These are phyloP conservation scores for Trachelus stipa DNA, from an alignment of 2,888 invertebrate genomes.

Conservation along the genomic window DNA sequence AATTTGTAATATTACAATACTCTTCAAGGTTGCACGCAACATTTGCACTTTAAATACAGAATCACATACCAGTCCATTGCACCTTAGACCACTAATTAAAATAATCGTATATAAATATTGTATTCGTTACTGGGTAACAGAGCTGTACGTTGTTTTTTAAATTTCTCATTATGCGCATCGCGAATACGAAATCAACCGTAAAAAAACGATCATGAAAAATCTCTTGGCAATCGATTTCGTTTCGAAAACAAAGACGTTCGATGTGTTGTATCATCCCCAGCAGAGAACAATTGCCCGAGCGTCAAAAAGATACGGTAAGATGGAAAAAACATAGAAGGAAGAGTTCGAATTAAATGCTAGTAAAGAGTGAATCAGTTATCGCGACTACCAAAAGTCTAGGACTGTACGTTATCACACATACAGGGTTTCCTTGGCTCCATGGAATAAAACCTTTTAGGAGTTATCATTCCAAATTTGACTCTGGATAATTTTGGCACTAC, in stretches of 20 bases:
- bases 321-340: not conserved
- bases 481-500: slow-evolving; percentile 73
- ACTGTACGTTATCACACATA: not conserved
- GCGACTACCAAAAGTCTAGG: not conserved
- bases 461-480: not conserved
- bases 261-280: not conserved
- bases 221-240: not conserved
- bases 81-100: slow-evolving; percentile 40
- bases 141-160: slow-evolving; percentile 9
- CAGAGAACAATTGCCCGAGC: not conserved
- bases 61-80: slow-evolving; percentile 61
- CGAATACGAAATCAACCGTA: not conserved
- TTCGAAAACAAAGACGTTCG: not conserved
- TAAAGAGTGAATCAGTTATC: not conserved
- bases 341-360: not conserved
- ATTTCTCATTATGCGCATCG: not conserved
- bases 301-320: not conserved
- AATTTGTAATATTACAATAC: slow-evolving; percentile 58
- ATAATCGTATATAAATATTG: slow-evolving; percentile 36
- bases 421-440: not conserved
- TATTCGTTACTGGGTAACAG: slow-evolving; percentile 35
- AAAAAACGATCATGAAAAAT: not conserved
- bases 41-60: slow-evolving; percentile 62
- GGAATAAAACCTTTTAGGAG: not conserved
- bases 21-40: slow-evolving; percentile 57